Evolutionary conservation across 2,113 vertebrate species (phyloP).

Genomic region (Phycodurus eques): DNA sequence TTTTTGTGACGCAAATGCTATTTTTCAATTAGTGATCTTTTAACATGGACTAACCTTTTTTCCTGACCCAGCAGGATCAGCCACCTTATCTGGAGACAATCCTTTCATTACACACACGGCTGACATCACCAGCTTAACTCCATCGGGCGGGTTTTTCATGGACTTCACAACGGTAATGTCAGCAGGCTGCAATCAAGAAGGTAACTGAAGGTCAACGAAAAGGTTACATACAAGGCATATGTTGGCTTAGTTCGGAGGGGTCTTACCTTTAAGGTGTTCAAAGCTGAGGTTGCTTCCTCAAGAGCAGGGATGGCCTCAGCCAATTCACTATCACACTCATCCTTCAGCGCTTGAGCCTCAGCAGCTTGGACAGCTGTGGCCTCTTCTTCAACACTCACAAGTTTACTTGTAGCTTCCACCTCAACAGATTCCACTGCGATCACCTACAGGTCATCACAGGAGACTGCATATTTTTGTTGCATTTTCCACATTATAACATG

Average conservation of each 20-base stretch:
- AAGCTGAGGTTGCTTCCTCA: slow-evolving; percentile 85
- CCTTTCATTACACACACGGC: slow-evolving; percentile 96
- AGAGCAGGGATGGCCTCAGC: slow-evolving; percentile 89
- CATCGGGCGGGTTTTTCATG: slow-evolving; percentile 95
- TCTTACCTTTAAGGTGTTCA: slow-evolving; percentile 88
- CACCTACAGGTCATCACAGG: slow-evolving; percentile 63
- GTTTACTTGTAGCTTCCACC: slow-evolving; percentile 90
- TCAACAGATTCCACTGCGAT: slow-evolving; percentile 88
- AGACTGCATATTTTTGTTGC: background rate
- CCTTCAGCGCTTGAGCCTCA: slow-evolving; percentile 86
- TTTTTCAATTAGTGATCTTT: background rate
- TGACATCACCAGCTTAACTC: slow-evolving; percentile 95
- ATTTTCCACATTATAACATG: background rate
- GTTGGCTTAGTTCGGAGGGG: background rate
- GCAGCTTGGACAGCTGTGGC: slow-evolving; percentile 84
- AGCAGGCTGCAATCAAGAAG: slow-evolving; percentile 77
- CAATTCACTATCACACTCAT: slow-evolving; percentile 91
- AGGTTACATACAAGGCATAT: background rate
- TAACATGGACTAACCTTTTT: slow-evolving; percentile 78
- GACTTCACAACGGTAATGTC: slow-evolving; percentile 94
- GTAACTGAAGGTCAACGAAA: background rate
- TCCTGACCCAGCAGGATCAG: slow-evolving; percentile 80
- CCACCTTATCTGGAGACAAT: slow-evolving; percentile 86
- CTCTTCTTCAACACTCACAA: slow-evolving; percentile 90
- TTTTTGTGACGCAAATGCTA: background rate